Evolutionary conservation across 1,140 invertebrate genomes (phyloP), one percentile per base, ranked within the genome.

Genomic region (Campoletis sonorensis): DNA sequence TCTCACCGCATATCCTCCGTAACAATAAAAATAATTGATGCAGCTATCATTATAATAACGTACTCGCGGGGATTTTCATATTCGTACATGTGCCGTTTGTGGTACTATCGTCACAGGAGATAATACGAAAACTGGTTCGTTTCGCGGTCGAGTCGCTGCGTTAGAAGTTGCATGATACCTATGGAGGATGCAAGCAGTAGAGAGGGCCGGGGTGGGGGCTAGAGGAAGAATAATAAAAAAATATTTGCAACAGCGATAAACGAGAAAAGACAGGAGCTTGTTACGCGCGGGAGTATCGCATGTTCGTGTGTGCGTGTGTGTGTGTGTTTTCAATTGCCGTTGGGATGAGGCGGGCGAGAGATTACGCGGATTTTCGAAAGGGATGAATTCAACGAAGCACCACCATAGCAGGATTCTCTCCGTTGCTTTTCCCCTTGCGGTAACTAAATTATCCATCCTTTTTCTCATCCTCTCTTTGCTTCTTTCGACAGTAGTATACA

Each of bases 181-280:
- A 33, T 33, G 7, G 3, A 33, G 58, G 58, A 61, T 16, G n/a
- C 16, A 76, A n/a, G 30, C 4, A 73, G 30, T 13, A 73, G 37
- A 51, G 37, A 51, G n/a, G n/a, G n/a, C n/a, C 10, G n/a, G 15
- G 51, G 7, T n/a, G n/a, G n/a, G n/a, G n/a, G n/a, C n/a, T n/a
- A 51, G 37, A 73, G 33, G 37, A 73, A 49, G 58, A 51, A 76
- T 49, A 33, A 58, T 49, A 16, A 49, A 21, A 76, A 58, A 54
- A n/a, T 76, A 76, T 76, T 51, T 76, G 51, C 73, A 76, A 49
- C 26, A 33, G 51, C 73, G 73, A 76, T 76, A 76, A 76, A 76
- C 45, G 73, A 76, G 73, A 76, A 76, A 76, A 54, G 73, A 76
- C 45, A 51, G 58, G 45, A 58, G 73, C 1, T 4, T 51, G 73